Base-by-base conservation (phyloP, 1,140 invertebrate species). In the Tetraneura akinire region DNA sequence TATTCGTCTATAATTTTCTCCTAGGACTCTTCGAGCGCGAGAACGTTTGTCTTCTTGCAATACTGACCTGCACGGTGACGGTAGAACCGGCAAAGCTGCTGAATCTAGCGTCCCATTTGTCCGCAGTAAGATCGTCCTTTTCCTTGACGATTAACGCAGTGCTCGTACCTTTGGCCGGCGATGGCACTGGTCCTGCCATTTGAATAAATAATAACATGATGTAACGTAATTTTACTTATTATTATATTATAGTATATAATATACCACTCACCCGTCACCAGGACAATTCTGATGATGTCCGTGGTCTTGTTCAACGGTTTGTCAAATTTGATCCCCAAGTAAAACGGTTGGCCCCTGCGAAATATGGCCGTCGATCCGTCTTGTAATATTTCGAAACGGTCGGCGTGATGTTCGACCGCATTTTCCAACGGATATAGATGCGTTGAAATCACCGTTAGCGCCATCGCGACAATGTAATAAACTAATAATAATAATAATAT, bases 381-480 rank as follows among this genome's bases (percentile, higher is more conserved):
- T 37, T 89, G 87, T 10, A 91, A 85, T 14, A 88, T 84, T 83
- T 92, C 91, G 82, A 88, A 93, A 80, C 88, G 87, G 49, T 88
- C 86, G 6, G 91, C 91, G 83, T 90, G 89, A 84, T 92, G 92
- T 3, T 83, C 83, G 45, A 86, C 85, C 0, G 89, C 87, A 83
- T 93, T 93, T 82, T 90, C 89, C 70, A 84, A 83, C 0, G 89
- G 87, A 82, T 91, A 90, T 76, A 91, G 87, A 81, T 91, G 88
- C 0, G 91, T 86, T 3, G 87, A 84, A 60, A 90, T 87, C 6
- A 91, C 88, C 23, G 74, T 14, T 14, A 78, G 23, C 13, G 74
- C 74, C 74, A 78, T 78, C n/a, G n/a, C n/a, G 13, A 29, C 10
- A 16, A 45, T 71, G 68, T 0, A 71, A 71, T 5, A 5, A 51